Percentiles rank a stretch among this genome's conserved stretches.
These are phyloP conservation scores for Sipha flava DNA, from an alignment of 1,140 invertebrate species.

Conservation along the genomic window DNA sequence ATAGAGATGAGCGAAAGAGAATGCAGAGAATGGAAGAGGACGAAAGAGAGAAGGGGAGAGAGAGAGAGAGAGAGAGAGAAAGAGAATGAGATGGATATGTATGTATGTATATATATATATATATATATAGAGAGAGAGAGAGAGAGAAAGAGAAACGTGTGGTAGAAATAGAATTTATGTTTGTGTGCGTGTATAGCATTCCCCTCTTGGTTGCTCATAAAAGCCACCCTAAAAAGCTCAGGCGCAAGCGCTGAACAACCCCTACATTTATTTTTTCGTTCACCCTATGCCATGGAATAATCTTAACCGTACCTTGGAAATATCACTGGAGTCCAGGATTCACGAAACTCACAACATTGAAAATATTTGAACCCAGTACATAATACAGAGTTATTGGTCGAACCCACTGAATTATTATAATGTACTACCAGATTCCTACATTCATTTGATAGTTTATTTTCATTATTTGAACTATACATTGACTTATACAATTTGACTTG, in stretches of 20 bases:
- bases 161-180: slow-evolving; percentile 11
- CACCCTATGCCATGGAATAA: background rate
- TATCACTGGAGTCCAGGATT: background rate
- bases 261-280: slow-evolving; percentile 9
- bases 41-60: background rate
- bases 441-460: too few species aligned
- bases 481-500: too few species aligned
- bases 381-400: background rate
- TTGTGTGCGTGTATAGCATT: background rate
- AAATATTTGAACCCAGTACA: too few species aligned
- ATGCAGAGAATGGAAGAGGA: background rate
- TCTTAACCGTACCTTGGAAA: slow-evolving; percentile 14
- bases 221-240: slow-evolving; percentile 26
- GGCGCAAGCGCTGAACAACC: slow-evolving; percentile 15
- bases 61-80: background rate
- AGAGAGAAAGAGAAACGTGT: background rate
- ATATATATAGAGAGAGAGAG: too few species aligned
- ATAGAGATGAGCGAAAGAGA: background rate
- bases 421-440: too few species aligned
- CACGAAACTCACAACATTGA: background rate
- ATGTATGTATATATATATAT: too few species aligned
- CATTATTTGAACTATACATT: too few species aligned
- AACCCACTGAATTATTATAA: too few species aligned
- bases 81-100: background rate
- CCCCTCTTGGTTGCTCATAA: slow-evolving; percentile 19